Base-by-base conservation (phyloP, 2,888 invertebrate species). In the Dynastes tityus region DNA sequence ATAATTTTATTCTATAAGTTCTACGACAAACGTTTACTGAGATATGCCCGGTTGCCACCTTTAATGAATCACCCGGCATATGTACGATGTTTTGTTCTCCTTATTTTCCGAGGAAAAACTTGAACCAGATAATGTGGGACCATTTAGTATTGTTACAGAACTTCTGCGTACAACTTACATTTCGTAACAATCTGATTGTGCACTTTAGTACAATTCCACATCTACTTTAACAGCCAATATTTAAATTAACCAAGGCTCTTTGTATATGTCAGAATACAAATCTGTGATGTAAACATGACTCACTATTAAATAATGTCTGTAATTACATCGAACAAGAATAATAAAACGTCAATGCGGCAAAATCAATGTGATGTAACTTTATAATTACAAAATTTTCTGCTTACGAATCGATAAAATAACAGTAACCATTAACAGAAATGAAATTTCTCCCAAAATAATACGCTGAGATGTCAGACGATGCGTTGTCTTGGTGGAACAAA, bases 231-330 rank as follows among this genome's bases (percentile, higher is more conserved):
- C 16, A 53, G 53, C 53, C n/a, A 53, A 22, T 58, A 58, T 58
- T 58, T 8, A 58, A 58, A 45, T 45, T 45, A 45, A 45, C 32
- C 1, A 37, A 37, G 5, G 32, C 2, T 45, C 45, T 45, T 45
- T 45, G 45, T 22, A 58, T 58, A 16, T 58, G 55, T 22, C 16
- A 22, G 55, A 58, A 58, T 58, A 8, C n/a, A 16, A 64, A 40
- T 64, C 40, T 13, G 40, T 37, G 32, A 29, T 6, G 63, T 29
- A 29, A 64, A 64, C 53, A 37, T 64, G 64, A 64, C 64, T 64
- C 64, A 64, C 16, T 64, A 37, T 40, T 64, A 64, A 64, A 64
- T 32, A 11, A 64, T 64, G 16, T 40, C 64, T 8, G 16, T n/a
- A 64, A 64, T 64, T 64, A 40, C 32, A 32, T 0, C 5, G 40